phyloP scores from a whole-genome alignment of 2,888 invertebrate species.

The Microctonus hyperodae region DNA sequence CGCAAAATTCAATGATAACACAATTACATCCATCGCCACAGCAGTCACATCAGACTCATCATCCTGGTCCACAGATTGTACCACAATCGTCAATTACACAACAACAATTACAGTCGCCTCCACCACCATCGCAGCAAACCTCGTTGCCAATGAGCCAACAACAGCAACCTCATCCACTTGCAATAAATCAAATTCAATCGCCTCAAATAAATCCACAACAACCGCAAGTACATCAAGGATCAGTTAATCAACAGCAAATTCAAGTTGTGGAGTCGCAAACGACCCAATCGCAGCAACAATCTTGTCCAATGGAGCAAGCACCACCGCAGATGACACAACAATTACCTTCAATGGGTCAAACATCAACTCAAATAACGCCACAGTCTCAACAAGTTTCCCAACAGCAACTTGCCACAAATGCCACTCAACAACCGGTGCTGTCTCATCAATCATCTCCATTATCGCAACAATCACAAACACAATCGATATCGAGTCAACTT shows the following conservation, averaged over 20 bases:
- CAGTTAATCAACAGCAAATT: conserved; percentile 22
- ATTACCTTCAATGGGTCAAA: conserved; percentile 36
- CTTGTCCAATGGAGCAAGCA: conserved; percentile 39
- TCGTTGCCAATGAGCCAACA: conserved; percentile 29
- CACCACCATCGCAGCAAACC: conserved; percentile 1
- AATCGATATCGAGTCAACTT: not conserved
- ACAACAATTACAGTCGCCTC: conserved; percentile 23
- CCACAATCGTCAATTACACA: conserved; percentile 32
- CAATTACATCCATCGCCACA: conserved; percentile 41
- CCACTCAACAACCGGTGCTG: conserved; percentile 26
- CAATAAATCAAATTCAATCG: conserved; percentile 22
- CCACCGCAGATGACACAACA: conserved; percentile 34
- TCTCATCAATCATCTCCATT: conserved; percentile 32
- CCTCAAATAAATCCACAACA: conserved; percentile 36
- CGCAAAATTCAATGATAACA: conserved; percentile 31
- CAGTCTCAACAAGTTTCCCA: conserved; percentile 35
- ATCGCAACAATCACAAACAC: conserved; percentile 36
- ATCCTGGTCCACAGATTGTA: conserved; percentile 36
- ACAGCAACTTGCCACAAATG: conserved; percentile 22
- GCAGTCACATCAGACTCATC: conserved; percentile 39
- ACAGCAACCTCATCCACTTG: conserved; percentile 32
- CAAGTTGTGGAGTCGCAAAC: conserved; percentile 40
- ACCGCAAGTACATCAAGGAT: conserved; percentile 41
- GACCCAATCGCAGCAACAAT: conserved; percentile 32
- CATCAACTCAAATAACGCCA: conserved; percentile 37